Evolutionary conservation across 2,113 vertebrate species (phyloP).

Genomic region (Colossoma macropomum): DNA sequence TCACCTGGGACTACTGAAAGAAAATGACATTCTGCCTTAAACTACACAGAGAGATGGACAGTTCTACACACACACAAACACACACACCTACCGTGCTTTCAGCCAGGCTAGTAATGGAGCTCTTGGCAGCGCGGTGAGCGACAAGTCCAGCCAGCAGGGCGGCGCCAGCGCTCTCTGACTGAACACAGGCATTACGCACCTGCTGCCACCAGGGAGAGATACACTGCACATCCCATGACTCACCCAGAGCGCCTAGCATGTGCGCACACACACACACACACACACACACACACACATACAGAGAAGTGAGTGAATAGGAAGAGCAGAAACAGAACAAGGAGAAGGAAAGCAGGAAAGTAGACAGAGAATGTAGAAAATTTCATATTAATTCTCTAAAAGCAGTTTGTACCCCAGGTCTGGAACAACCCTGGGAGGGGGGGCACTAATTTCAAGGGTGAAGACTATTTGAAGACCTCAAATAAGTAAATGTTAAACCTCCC

Average conservation of each 20-base stretch:
- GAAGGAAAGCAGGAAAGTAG: not conserved
- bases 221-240: slow-evolving; percentile 90
- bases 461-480: no score
- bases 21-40: slow-evolving; percentile 78
- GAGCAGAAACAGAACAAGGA: not conserved
- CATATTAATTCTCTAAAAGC: no score
- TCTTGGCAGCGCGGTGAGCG: slow-evolving; percentile 83
- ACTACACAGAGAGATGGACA: slow-evolving; percentile 59
- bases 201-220: slow-evolving; percentile 98
- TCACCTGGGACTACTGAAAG: no score
- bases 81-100: slow-evolving; percentile 82
- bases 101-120: slow-evolving; percentile 77
- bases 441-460: no score
- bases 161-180: slow-evolving; percentile 85
- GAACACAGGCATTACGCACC: slow-evolving; percentile 87
- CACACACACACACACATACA: no score
- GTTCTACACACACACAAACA: no score
- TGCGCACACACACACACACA: slow-evolving; percentile 13
- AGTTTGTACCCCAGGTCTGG: no score
- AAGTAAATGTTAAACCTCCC: no score
- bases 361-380: no score
- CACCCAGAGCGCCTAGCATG: slow-evolving; percentile 85
- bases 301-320: no score
- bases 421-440: no score
- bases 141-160: slow-evolving; percentile 88